Percentiles rank a stretch among this genome's conserved stretches.
These are phyloP conservation scores for Carterocephalus palaemon DNA, from an alignment of 2,888 invertebrate genomes.

Conservation along the genomic window DNA sequence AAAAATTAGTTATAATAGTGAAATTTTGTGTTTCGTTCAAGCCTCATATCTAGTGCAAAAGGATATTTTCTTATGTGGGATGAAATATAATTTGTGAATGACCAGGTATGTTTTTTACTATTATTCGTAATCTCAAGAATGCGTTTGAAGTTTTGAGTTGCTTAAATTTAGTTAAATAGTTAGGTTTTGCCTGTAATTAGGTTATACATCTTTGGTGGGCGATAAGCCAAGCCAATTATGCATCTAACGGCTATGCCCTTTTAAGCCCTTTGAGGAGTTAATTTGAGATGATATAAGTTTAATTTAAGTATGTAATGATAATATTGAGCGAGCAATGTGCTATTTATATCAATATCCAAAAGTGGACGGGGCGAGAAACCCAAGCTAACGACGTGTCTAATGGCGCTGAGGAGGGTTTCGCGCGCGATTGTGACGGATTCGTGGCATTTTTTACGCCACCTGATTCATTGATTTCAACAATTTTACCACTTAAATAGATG, in stretches of 20 bases:
- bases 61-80: conserved; percentile 56
- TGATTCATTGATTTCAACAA: conserved; percentile 52
- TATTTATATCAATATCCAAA: conserved; percentile 76
- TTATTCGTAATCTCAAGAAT: conserved; percentile 40
- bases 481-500: conserved; percentile 43
- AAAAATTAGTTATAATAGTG: conserved; percentile 31
- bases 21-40: conserved; percentile 44
- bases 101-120: conserved; percentile 61
- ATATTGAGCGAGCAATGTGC: conserved; percentile 49
- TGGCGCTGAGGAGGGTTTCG: conserved; percentile 78
- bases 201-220: conserved; percentile 71
- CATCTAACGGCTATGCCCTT: conserved; percentile 50
- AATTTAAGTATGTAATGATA: conserved; percentile 41
- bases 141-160: conserved; percentile 32
- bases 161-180: conserved; percentile 31
- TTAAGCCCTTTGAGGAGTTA: conserved; percentile 40
- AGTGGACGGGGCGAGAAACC: conserved; percentile 71
- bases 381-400: conserved; percentile 79
- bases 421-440: conserved; percentile 79
- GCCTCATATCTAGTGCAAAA: conserved; percentile 49
- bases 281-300: conserved; percentile 39
- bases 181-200: conserved; percentile 56
- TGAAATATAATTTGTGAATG: conserved; percentile 72
- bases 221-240: conserved; percentile 71
- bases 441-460: conserved; percentile 76